Percentiles rank a stretch among this genome's conserved stretches.
These are phyloP conservation scores for Desoria tigrina DNA, from an alignment of 2,888 invertebrate species.

Conservation along the genomic window DNA sequence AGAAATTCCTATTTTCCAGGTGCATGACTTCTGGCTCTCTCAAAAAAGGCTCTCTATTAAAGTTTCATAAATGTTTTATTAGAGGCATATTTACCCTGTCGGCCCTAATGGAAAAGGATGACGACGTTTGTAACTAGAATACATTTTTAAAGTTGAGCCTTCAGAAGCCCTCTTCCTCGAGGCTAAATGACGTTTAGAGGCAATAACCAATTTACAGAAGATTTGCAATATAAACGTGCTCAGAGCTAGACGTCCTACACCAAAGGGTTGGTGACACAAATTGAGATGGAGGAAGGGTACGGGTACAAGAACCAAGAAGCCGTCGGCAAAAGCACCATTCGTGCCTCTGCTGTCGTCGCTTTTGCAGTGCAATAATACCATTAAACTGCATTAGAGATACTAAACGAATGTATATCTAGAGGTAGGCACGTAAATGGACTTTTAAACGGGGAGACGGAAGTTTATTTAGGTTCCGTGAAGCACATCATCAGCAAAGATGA, in stretches of 20 bases:
- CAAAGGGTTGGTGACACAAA: conserved; percentile 5
- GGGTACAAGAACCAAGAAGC: no score
- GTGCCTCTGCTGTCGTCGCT: no score
- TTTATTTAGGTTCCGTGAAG: background rate
- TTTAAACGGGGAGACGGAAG: conserved; percentile 4
- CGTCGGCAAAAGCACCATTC: no score
- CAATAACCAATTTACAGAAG: conserved; percentile 21
- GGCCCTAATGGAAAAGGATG: background rate
- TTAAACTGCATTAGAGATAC: no score
- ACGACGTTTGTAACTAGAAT: background rate
- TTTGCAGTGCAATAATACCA: no score
- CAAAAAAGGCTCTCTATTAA: background rate
- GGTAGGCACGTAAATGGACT: no score
- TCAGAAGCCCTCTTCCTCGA: background rate
- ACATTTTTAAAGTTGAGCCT: background rate
- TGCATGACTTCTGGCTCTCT: background rate
- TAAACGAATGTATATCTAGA: no score
- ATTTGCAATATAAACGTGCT: conserved; percentile 22
- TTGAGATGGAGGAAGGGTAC: conserved; percentile 18
- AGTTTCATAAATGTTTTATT: conserved; percentile 11
- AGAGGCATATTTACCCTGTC: conserved; percentile 5
- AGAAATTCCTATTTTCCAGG: conserved; percentile 8
- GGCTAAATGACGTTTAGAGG: conserved; percentile 5
- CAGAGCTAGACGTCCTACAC: background rate
- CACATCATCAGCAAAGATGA: conserved; percentile 8